phyloP scores from a whole-genome alignment of 2,888 invertebrate genomes.

The Agonopterix heracliana region DNA sequence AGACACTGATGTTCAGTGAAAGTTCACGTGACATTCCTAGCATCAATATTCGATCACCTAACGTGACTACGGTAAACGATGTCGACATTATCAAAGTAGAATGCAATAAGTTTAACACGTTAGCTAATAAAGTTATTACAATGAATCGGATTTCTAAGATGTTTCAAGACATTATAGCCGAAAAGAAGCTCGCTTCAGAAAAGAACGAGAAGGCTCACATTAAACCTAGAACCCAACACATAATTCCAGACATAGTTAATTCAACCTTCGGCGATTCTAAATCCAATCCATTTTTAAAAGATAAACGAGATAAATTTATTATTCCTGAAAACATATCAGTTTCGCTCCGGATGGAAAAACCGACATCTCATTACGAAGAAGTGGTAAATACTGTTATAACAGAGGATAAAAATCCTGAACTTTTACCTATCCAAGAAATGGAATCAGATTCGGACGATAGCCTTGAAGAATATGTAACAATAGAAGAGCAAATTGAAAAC shows the following conservation, averaged over 20 bases:
- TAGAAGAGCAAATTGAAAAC: constrained; percentile 34
- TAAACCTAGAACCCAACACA: constrained; percentile 32
- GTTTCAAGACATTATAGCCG: constrained; percentile 26
- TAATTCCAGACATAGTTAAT: constrained; percentile 66
- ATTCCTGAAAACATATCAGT: constrained; percentile 60
- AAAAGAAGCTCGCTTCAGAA: constrained; percentile 14
- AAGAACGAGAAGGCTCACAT: constrained; percentile 18
- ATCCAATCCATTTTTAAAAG: constrained; percentile 33
- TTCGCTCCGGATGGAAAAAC: constrained; percentile 50
- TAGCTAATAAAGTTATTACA: constrained; percentile 42
- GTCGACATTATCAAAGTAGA: constrained; percentile 3
- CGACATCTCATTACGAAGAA: constrained; percentile 18
- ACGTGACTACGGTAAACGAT: background rate
- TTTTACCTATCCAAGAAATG: constrained; percentile 9
- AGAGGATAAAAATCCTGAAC: constrained; percentile 8
- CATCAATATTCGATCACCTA: constrained; percentile 6
- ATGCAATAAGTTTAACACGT: constrained; percentile 36
- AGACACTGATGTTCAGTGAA: constrained; percentile 48
- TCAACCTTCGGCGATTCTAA: constrained; percentile 54
- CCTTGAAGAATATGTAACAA: constrained; percentile 28
- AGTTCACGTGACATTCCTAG: constrained; percentile 20
- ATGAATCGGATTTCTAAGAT: constrained; percentile 54
- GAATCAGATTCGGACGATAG: constrained; percentile 22
- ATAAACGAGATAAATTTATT: constrained; percentile 48
- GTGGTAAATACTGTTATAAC: constrained; percentile 7